Evolutionary conservation across 2,797 vertebrate genomes (phyloP).

Genomic region (Remorina albescens): DNA sequence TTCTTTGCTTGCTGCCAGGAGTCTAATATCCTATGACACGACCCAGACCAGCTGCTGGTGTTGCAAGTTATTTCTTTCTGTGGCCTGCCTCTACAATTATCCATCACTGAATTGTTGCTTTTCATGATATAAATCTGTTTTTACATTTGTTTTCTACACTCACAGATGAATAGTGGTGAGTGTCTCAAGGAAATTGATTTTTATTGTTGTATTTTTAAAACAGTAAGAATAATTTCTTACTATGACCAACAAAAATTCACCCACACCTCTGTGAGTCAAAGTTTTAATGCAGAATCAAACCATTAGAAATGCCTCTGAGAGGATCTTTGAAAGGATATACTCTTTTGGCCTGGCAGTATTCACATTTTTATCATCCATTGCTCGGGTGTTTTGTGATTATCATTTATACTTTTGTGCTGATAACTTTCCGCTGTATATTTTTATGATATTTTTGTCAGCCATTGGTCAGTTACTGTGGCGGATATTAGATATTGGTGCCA

Average conservation of each 20-base stretch:
- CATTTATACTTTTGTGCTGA: background rate
- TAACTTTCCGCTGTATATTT: background rate
- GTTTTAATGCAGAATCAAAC: constrained; percentile 8
- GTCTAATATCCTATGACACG: constrained; percentile 1
- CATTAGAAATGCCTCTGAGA: background rate
- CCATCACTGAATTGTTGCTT: background rate
- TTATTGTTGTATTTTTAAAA: background rate
- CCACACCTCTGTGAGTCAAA: background rate
- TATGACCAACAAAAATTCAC: background rate
- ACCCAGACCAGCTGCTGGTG: background rate
- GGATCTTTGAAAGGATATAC: background rate
- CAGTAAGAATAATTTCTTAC: background rate
- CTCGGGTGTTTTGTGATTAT: background rate
- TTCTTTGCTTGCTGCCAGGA: background rate
- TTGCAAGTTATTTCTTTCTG: background rate
- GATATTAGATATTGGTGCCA: no score
- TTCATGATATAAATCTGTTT: background rate
- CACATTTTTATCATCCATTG: background rate
- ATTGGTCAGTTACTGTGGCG: background rate
- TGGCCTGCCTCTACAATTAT: constrained; percentile 1
- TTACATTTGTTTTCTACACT: background rate
- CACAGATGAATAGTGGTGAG: background rate
- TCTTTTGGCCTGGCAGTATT: background rate
- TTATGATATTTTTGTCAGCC: background rate
- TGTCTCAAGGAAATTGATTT: background rate